Conservation (phyloP, 2,797 vertebrate species). For the Menidia menidia region DNA sequence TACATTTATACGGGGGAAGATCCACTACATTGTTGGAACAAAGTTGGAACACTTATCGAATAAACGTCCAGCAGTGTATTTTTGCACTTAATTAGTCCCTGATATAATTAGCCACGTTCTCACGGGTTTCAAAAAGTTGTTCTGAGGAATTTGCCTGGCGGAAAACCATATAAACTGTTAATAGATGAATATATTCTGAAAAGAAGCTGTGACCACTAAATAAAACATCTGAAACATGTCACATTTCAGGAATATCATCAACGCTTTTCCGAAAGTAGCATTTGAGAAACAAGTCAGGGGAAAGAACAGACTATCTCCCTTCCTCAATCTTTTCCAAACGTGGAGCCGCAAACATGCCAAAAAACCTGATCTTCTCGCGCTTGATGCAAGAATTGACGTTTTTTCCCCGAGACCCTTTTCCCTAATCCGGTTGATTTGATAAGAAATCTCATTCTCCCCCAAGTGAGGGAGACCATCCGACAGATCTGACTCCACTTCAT, state of each 20-base stretch:
- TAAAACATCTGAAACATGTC: constrained; percentile 4
- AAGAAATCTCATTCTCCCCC: constrained; percentile 76
- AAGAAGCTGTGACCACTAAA: constrained; percentile 40
- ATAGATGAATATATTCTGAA: constrained; percentile 1
- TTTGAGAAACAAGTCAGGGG: neutral
- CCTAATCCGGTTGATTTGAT: constrained; percentile 82
- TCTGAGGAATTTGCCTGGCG: neutral
- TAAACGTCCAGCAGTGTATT: neutral
- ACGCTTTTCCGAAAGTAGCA: constrained; percentile 17
- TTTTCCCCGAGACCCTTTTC: constrained; percentile 56
- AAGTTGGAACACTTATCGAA: neutral
- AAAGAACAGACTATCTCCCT: constrained; percentile 1
- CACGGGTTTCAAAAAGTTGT: neutral
- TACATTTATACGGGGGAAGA: neutral
- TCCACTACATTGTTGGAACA: neutral
- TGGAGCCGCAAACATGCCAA: constrained; percentile 10
- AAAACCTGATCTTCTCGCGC: constrained; percentile 36
- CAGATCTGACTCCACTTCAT: constrained; percentile 81
- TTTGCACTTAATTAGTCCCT: neutral
- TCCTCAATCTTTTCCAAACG: constrained; percentile 24
- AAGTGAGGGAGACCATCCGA: constrained; percentile 64
- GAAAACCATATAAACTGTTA: too few relatives aligned
- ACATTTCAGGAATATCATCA: neutral
- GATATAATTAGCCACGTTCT: neutral
- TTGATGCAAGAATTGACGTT: constrained; percentile 65